Conservation (phyloP, 2,113 vertebrate species). For the Scalopus aquaticus region DNA sequence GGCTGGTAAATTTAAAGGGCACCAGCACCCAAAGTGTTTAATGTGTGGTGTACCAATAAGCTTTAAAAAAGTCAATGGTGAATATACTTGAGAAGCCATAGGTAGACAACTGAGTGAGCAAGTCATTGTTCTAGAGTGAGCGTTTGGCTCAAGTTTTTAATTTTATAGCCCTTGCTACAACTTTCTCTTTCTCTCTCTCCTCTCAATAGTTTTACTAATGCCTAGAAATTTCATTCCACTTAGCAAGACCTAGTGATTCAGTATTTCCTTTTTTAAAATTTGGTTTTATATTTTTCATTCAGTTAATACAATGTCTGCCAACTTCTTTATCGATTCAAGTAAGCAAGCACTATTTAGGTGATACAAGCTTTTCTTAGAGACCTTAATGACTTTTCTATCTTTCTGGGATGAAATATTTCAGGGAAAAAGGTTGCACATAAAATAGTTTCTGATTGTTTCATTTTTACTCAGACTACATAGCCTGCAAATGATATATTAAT, state of each 20-base stretch:
- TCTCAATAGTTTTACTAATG: constrained; percentile 11
- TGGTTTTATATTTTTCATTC: constrained; percentile 2
- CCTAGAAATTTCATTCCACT: neutral
- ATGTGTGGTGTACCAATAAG: neutral
- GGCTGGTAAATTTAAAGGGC: no score
- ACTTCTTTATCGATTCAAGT: neutral
- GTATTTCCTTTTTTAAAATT: neutral
- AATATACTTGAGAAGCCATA: neutral
- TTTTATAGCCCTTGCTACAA: neutral
- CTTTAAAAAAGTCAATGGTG: neutral
- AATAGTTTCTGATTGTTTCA: neutral
- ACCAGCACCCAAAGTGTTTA: no score
- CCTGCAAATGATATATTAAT: neutral
- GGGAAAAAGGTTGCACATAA: neutral
- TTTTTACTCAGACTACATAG: neutral
- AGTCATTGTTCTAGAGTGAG: neutral
- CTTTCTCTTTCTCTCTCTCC: neutral
- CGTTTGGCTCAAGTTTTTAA: neutral
- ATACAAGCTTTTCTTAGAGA: neutral
- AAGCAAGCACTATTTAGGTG: neutral
- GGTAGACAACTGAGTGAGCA: neutral
- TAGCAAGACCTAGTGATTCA: neutral
- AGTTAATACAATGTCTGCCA: neutral
- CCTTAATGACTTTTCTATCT: neutral
- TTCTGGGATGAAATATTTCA: neutral